Conservation (phyloP, 2,797 vertebrate genomes). For the Peromyscus attwateri region DNA sequence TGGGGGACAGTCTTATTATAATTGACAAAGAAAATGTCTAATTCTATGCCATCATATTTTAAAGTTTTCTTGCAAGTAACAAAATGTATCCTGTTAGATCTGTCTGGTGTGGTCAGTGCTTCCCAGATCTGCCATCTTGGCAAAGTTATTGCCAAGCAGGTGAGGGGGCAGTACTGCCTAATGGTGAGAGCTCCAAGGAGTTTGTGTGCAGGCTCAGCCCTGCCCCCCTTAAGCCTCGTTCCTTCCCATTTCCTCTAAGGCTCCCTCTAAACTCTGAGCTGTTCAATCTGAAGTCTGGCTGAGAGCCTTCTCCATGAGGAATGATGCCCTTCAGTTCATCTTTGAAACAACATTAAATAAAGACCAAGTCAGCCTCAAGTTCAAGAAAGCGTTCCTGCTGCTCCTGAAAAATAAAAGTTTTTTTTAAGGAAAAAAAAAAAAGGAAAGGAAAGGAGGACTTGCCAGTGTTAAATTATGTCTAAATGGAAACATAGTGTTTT, state of each 20-base stretch:
- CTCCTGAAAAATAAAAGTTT: background rate
- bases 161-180: background rate
- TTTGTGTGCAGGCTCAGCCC: background rate
- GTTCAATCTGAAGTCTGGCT: conserved; percentile 30
- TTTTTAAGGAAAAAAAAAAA: background rate
- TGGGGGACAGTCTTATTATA: background rate
- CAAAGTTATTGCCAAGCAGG: background rate
- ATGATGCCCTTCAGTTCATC: conserved; percentile 46
- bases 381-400: conserved; percentile 53
- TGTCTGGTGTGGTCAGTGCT: background rate
- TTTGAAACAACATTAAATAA: conserved; percentile 62
- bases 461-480: conserved; percentile 54
- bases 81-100: background rate
- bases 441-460: conserved; percentile 30
- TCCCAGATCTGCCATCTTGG: background rate
- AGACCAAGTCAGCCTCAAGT: conserved; percentile 59
- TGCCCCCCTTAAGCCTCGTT: background rate
- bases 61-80: conserved; percentile 18
- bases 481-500: conserved; percentile 57
- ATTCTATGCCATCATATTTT: background rate
- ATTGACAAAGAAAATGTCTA: conserved; percentile 25
- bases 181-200: background rate
- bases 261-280: conserved; percentile 2
- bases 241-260: background rate
- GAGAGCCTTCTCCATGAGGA: conserved; percentile 41